These are phyloP conservation scores for Phyto melanocephala DNA, from an alignment of 2,888 invertebrate species.

Conservation along the genomic window DNA sequence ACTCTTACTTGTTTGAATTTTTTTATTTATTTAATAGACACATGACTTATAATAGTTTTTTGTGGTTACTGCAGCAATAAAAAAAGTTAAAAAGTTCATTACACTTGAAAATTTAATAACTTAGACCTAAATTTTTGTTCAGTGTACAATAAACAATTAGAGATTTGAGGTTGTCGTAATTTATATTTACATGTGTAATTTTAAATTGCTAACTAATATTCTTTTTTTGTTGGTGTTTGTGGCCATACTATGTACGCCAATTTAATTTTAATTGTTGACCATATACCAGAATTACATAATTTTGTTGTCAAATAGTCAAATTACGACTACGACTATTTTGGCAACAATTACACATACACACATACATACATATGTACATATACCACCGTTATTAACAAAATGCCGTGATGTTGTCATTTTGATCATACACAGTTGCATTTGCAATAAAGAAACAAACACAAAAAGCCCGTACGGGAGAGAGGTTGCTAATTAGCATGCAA, in stretches of 20 bases:
- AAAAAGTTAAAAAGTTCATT: conserved; percentile 28
- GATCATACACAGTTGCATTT: conserved; percentile 29
- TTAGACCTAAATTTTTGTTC: conserved; percentile 1
- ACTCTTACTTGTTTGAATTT: no score
- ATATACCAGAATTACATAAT: conserved; percentile 37
- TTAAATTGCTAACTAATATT: conserved; percentile 6
- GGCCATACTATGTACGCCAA: conserved; percentile 4
- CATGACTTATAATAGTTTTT: not conserved
- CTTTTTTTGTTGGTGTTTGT: conserved; percentile 24
- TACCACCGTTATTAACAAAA: conserved; percentile 4
- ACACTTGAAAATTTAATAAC: conserved; percentile 1
- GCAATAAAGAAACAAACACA: conserved; percentile 19
- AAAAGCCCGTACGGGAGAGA: not conserved
- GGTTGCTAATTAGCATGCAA: conserved; percentile 35
- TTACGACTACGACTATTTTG: conserved; percentile 52
- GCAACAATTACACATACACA: conserved; percentile 43
- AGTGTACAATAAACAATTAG: conserved; percentile 1
- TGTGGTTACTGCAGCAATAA: not conserved
- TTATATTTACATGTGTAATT: conserved; percentile 2
- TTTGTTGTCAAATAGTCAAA: conserved; percentile 31
- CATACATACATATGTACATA: not conserved
- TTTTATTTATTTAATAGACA: conserved; percentile 3
- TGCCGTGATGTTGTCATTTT: conserved; percentile 15
- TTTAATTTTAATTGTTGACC: conserved; percentile 21
- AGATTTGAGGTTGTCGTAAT: conserved; percentile 16